These are phyloP conservation scores for Bombus turneri DNA, from an alignment of 1,140 invertebrate species.

Conservation along the genomic window DNA sequence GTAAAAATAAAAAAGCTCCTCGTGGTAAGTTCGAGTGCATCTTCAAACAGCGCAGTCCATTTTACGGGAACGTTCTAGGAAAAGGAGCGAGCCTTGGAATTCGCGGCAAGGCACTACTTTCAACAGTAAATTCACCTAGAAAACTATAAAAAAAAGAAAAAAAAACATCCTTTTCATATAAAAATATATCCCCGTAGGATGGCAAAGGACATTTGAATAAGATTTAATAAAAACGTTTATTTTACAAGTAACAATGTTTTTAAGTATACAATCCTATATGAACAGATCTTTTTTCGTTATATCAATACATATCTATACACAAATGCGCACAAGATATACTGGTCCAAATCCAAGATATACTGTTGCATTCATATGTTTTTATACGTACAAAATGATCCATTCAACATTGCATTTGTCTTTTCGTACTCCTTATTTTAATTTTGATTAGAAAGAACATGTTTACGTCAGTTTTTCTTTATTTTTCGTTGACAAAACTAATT, in stretches of 20 bases:
- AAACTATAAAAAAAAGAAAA: neutral
- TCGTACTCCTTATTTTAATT: conserved; percentile 42
- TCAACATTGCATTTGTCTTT: conserved; percentile 10
- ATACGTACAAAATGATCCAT: conserved; percentile 57
- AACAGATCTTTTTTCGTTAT: conserved; percentile 50
- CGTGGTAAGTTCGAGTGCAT: conserved; percentile 62
- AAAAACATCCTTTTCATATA: too few species aligned
- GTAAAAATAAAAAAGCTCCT: conserved; percentile 46
- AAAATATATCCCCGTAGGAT: neutral
- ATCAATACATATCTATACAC: conserved; percentile 57
- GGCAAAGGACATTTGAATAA: neutral
- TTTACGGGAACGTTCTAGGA: conserved; percentile 51
- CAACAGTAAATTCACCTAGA: conserved; percentile 6
- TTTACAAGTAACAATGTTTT: conserved; percentile 69
- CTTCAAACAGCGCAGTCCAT: conserved; percentile 58
- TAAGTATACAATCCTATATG: conserved; percentile 64
- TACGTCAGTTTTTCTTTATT: neutral
- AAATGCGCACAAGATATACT: conserved; percentile 49
- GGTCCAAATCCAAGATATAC: conserved; percentile 36
- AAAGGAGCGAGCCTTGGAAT: conserved; percentile 57
- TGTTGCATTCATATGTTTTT: conserved; percentile 38
- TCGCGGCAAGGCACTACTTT: conserved; percentile 51
- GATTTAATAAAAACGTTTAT: conserved; percentile 72
- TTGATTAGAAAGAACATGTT: conserved; percentile 42
- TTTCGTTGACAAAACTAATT: conserved; percentile 5